Conservation (phyloP, 1,140 invertebrate species). For the Macrostomum lignano region DNA sequence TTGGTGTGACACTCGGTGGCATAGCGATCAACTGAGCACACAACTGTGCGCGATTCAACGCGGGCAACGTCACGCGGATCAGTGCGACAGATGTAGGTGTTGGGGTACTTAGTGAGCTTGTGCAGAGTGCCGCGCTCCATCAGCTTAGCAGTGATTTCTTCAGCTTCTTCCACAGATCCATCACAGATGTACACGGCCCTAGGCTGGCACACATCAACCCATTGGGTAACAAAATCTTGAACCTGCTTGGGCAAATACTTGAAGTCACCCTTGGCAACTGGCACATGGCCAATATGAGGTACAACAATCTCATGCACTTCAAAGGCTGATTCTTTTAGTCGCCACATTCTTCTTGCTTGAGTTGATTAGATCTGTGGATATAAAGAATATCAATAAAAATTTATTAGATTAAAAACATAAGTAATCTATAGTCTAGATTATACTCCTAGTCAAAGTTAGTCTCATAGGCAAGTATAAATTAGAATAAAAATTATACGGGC, state of each 20-base stretch:
- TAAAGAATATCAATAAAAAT: too few species aligned
- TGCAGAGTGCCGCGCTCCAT: slow-evolving; percentile 39
- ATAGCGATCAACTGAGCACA: slow-evolving; percentile 47
- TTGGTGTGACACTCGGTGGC: slow-evolving; percentile 47
- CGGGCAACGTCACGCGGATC: slow-evolving; percentile 86
- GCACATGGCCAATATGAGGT: slow-evolving; percentile 14
- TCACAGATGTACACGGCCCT: slow-evolving; percentile 64
- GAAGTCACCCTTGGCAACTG: slow-evolving; percentile 19
- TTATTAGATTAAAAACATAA: too few species aligned
- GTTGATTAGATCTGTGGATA: too few species aligned
- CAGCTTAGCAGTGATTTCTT: slow-evolving; percentile 31
- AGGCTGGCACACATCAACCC: slow-evolving; percentile 41
- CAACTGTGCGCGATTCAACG: slow-evolving; percentile 79
- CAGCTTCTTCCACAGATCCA: slow-evolving; percentile 52
- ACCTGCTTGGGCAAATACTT: slow-evolving; percentile 12
- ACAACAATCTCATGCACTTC: slow-evolving; percentile 15
- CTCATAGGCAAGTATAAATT: too few species aligned
- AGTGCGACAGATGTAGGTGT: slow-evolving; percentile 67
- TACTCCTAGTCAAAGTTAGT: too few species aligned
- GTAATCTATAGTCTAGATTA: too few species aligned
- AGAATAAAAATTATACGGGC: too few species aligned
- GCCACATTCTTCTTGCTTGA: too few species aligned
- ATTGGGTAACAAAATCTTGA: slow-evolving; percentile 14
- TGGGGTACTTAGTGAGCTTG: slow-evolving; percentile 52
- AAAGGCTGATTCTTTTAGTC: slow-evolving; percentile 8